A percentile compares a stretch with the other conserved stretches of the same genome.
These are phyloP conservation scores for mouse (Mus musculus) DNA, from an alignment of 2,113 vertebrate genomes.

Conservation along the genomic window DNA sequence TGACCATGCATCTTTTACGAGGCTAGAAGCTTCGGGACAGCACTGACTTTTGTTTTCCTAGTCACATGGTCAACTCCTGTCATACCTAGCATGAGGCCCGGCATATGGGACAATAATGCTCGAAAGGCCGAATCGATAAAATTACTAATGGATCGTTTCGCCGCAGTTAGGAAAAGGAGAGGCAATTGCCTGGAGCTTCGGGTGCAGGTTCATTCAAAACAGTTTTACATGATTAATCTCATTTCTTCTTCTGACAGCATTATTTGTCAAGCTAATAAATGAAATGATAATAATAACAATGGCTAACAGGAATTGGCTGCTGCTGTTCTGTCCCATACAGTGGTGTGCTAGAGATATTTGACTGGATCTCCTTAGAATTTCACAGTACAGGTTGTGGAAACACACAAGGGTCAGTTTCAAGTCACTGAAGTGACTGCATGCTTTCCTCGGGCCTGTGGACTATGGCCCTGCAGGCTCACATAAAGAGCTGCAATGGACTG, in stretches of 20 bases:
- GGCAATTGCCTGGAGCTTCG: not conserved
- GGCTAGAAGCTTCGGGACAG: not conserved
- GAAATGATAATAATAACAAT: conserved; percentile 13
- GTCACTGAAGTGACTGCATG: not conserved
- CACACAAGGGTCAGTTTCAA: not conserved
- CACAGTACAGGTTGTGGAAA: not conserved
- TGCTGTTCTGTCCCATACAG: not conserved
- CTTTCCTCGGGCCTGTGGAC: not conserved
- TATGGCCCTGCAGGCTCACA: not conserved
- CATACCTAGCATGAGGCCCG: not conserved
- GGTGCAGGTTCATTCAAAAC: conserved; percentile 49
- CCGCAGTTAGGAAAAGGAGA: not conserved
- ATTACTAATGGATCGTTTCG: not conserved
- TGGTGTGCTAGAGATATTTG: not conserved
- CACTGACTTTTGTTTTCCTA: not conserved
- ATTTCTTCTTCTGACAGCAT: conserved; percentile 37
- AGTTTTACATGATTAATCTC: conserved; percentile 28
- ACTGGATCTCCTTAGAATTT: not conserved
- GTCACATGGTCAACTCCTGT: not conserved
- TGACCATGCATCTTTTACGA: not conserved
- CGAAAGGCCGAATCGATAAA: not conserved
- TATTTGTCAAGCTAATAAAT: conserved; percentile 60
- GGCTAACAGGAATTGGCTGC: not conserved
- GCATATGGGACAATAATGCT: not conserved
- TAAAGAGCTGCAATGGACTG: too few relatives aligned